Evolutionary conservation across 2,888 invertebrate species (phyloP), one percentile per base, ranked within the genome.

Genomic region (Steinernema scapterisci): DNA sequence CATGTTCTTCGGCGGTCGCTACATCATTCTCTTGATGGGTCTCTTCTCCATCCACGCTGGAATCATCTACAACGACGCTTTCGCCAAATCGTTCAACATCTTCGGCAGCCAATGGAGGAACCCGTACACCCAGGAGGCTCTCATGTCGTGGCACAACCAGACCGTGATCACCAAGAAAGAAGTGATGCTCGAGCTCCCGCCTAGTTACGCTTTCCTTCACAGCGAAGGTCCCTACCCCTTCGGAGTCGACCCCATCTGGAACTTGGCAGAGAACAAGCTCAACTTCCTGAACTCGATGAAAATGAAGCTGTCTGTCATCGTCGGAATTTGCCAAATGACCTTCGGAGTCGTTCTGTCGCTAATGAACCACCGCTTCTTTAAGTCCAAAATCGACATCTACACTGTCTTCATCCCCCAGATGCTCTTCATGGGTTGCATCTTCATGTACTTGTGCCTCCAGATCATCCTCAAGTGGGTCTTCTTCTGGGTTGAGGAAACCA

Each of bases 361-460:
- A 71, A 76, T 82, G 70, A 87, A 87, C 76, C 83, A 87, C 76
- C 74, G 79, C 13, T 88, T 88, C 83, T 89, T 89, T 84, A 86
- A 87, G 27, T 92, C 92, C 72, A 91, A 91, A 83, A 89, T 94
- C 81, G 93, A 93, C 87, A 92, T 97, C 81, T 90, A 93, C 87
- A 93, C 93, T 88, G 95, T 96, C 90, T 99, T 97, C 90, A 92
- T 99, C 82, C 99, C 99, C 0, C 96, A 97, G 90, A 90, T 97
- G 78, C 89, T 95, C 80, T 99, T 97, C 90, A 89, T 99, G 84
- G 86, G 92, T 52, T 92, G 93, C 87, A 91, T 99, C 80, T 99
- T 99, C 91, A 92, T 96, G 88, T 99, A 97, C 90, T 92, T 99
- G 92, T 93, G 93, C 75, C 89, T 95, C 79, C 90, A 97, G 75